Evolutionary conservation across 2,113 vertebrate genomes (phyloP).

Genomic region (Notothenia rossii): DNA sequence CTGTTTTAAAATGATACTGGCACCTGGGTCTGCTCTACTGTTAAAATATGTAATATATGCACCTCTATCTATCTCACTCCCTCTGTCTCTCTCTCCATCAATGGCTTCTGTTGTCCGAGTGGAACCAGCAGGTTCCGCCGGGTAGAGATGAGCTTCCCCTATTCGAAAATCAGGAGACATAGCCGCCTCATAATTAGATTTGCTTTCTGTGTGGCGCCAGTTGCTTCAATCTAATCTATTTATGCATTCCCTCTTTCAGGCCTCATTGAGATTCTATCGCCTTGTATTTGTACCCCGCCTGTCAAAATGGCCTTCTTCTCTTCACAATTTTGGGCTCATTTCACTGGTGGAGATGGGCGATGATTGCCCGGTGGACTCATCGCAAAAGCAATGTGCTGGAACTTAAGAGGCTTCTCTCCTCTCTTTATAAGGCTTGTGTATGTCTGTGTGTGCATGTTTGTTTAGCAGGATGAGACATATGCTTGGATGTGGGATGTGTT

Average conservation of each 20-base stretch:
- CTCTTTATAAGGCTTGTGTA: constrained; percentile 48
- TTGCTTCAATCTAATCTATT: constrained; percentile 85
- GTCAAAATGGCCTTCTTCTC: constrained; percentile 82
- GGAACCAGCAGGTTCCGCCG: constrained; percentile 71
- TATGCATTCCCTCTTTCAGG: constrained; percentile 83
- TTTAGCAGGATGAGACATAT: constrained; percentile 51
- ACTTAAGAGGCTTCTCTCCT: constrained; percentile 75
- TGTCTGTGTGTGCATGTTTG: constrained; percentile 22
- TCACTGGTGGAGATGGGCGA: constrained; percentile 76
- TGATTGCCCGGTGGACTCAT: constrained; percentile 80
- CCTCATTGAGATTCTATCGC: constrained; percentile 86
- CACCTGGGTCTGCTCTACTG: constrained; percentile 41
- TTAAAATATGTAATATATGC: constrained; percentile 67
- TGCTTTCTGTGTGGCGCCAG: constrained; percentile 80
- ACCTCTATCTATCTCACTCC: neutral
- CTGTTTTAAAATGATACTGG: constrained; percentile 48
- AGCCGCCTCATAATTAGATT: constrained; percentile 83
- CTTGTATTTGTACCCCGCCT: constrained; percentile 83
- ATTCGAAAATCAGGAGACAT: constrained; percentile 77
- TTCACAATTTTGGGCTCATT: constrained; percentile 83
- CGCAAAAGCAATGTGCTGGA: constrained; percentile 77
- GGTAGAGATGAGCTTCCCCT: constrained; percentile 75
- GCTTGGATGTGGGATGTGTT: constrained; percentile 45
- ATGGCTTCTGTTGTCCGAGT: constrained; percentile 64
- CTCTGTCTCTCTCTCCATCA: constrained; percentile 41